Conservation (phyloP, 2,113 vertebrate species). For the Erythrocercus mccallii region DNA sequence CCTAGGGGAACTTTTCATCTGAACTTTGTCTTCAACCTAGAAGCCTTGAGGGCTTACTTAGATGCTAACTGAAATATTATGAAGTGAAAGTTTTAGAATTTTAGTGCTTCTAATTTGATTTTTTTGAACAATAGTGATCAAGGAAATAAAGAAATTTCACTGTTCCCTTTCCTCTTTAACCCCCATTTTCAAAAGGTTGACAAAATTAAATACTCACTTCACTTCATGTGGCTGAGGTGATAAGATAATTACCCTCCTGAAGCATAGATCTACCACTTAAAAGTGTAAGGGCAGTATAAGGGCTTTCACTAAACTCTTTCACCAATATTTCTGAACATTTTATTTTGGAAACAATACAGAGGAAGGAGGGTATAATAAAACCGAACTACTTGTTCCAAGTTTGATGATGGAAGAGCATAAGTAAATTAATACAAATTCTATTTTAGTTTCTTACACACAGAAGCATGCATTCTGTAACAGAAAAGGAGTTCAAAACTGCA, state of each 20-base stretch:
- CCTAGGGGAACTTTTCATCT: not conserved
- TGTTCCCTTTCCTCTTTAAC: not conserved
- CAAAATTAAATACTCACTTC: not conserved
- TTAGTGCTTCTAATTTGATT: not conserved
- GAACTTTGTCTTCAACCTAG: constrained; percentile 23
- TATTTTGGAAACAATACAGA: not conserved
- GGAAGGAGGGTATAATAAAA: not conserved
- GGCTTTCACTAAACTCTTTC: not conserved
- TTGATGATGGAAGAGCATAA: not conserved
- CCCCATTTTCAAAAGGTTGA: not conserved
- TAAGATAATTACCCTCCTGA: not conserved
- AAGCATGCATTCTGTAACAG: not conserved
- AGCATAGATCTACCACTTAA: not conserved
- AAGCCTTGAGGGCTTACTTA: constrained; percentile 16
- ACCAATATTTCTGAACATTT: not conserved
- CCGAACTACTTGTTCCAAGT: not conserved
- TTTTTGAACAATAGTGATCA: not conserved
- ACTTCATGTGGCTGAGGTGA: not conserved
- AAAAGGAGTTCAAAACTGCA: not conserved
- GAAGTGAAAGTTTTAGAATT: not conserved
- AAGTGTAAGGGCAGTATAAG: not conserved
- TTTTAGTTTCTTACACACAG: not conserved
- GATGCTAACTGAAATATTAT: not conserved
- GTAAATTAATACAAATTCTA: not conserved
- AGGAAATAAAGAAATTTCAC: not conserved